Evolutionary conservation across 92 coral and sea anemone genomes (phyloP), one percentile per base, ranked within the genome.

Genomic region (Montipora capitata): DNA sequence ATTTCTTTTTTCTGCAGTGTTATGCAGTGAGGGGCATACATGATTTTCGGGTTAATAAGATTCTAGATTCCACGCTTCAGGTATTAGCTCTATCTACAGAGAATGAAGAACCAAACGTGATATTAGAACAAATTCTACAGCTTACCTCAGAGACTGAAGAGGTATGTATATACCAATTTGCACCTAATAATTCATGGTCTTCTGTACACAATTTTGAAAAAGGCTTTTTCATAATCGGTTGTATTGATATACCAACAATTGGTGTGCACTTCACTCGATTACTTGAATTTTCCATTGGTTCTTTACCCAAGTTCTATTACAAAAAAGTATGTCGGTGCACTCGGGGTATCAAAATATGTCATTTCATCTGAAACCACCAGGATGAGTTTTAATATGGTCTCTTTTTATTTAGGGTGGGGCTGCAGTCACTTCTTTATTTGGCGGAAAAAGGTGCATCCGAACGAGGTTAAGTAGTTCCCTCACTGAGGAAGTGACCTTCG

Each of bases 391-490:
- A 14, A 41, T 16, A 74, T 74, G 79, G 16, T 27, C 52, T 13
- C 40, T 7, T 27, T 27, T 39, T 27, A 64, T 74, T 52, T 52
- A 51, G 79, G 79, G 17, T 2, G 20, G 52, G 52, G 65, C 10
- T 74, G 18, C 79, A 20, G 64, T 74, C 27, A 48, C 44, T 15
- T 5, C 52, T 5, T 1, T 61, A 9, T 54, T 81, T 35, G 76
- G 78, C 7, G 86, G 86, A 9, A 82, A 82, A 68, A 70, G 40
- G 77, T 10, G 68, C 4, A 35, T 71, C 15, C 5, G 45, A 40
- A 69, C 86, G 71, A 68, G 40, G 3, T 68, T 82, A 2, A 73
- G 49, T 68, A 70, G 76, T 52, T 82, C 78, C 7, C 86, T 35
- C 16, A 69, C 78, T 11, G 86, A 44, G 17, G 86, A 82, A 39